Percentiles rank a stretch among this genome's conserved stretches.
phyloP scores from a whole-genome alignment of 1,140 invertebrate genomes.

The Thaumatotibia leucotreta region DNA sequence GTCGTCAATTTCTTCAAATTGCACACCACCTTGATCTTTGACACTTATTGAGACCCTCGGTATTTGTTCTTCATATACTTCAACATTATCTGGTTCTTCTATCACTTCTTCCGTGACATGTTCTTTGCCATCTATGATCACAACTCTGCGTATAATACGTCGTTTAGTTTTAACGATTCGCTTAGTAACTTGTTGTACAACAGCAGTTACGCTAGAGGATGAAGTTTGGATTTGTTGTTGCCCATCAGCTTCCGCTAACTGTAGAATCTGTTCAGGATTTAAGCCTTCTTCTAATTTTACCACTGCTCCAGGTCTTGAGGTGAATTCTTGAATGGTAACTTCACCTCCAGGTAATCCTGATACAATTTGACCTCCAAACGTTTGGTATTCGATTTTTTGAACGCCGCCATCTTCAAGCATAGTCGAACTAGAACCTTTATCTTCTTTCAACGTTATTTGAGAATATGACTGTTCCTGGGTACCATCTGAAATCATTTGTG shows the following conservation, averaged over 20 bases:
- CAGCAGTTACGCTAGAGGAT: constrained; percentile 82
- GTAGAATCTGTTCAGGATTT: constrained; percentile 77
- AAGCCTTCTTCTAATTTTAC: constrained; percentile 74
- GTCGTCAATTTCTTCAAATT: constrained; percentile 43
- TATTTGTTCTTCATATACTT: constrained; percentile 84
- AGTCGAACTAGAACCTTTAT: constrained; percentile 80
- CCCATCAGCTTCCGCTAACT: constrained; percentile 76
- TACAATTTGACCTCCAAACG: constrained; percentile 79
- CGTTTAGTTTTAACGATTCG: constrained; percentile 85
- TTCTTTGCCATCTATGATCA: constrained; percentile 89
- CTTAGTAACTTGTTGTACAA: constrained; percentile 87
- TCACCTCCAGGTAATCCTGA: constrained; percentile 79
- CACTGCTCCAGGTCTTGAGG: constrained; percentile 78
- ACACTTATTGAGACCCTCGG: constrained; percentile 86
- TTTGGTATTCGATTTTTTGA: constrained; percentile 79
- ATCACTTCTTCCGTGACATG: constrained; percentile 88
- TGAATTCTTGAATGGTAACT: constrained; percentile 80
- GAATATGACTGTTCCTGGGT: constrained; percentile 79
- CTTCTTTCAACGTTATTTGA: constrained; percentile 80
- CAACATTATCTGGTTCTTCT: constrained; percentile 89
- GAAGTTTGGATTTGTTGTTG: constrained; percentile 65
- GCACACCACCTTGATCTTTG: constrained; percentile 64
- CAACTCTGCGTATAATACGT: constrained; percentile 84
- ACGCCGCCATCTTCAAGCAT: constrained; percentile 79
- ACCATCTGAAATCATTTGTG: constrained; percentile 56